phyloP scores from a whole-genome alignment of 2,113 vertebrate genomes.

The Tursiops truncatus region DNA sequence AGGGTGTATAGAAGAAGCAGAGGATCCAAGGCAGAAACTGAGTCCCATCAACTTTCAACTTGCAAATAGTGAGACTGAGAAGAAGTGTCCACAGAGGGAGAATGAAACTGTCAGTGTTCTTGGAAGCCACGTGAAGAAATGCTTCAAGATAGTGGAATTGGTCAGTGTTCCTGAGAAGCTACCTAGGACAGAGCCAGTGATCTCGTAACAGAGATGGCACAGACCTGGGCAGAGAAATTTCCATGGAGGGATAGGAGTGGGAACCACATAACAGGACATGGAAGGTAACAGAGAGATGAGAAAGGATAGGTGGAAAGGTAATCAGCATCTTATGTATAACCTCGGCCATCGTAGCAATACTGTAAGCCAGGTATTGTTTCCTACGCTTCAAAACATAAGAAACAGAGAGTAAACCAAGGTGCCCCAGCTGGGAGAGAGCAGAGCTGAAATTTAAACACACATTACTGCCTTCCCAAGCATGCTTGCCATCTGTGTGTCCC shows the following conservation, averaged over 20 bases:
- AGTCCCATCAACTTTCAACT: too few relatives aligned
- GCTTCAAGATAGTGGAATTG: neutral
- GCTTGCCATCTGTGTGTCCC: too few relatives aligned
- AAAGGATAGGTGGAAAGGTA: neutral
- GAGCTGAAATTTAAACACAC: neutral
- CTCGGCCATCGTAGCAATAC: neutral
- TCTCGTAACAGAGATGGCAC: neutral
- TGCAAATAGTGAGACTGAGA: neutral
- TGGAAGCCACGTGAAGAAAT: neutral
- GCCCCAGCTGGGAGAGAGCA: neutral
- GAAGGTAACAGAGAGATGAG: neutral
- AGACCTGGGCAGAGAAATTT: neutral
- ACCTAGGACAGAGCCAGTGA: neutral
- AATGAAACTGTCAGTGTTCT: neutral
- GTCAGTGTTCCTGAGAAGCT: neutral
- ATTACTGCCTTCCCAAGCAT: neutral
- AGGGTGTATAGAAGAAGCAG: neutral
- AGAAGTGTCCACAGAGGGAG: neutral
- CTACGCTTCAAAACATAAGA: neutral
- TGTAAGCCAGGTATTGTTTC: neutral
- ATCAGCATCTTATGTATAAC: accelerated
- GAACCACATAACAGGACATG: neutral
- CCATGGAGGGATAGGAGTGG: neutral
- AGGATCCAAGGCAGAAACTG: neutral
- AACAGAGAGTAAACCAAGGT: neutral